Conservation (phyloP, 35 echinoderm and acorn worm species). For the Hemicentrotus pulcherrimus region DNA sequence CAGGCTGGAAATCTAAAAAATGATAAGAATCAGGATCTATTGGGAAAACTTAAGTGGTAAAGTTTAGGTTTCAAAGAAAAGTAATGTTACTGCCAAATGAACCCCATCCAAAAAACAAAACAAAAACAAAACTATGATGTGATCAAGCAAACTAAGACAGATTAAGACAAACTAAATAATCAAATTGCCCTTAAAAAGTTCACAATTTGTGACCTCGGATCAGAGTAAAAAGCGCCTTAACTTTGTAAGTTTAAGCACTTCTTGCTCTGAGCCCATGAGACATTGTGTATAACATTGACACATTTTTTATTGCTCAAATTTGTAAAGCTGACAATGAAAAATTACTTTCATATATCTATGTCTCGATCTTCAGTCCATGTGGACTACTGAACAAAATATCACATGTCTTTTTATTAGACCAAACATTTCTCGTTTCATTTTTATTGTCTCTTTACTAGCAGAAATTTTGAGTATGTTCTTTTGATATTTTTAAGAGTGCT, state of each 20-base stretch:
- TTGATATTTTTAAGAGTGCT: neutral
- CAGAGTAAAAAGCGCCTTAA: neutral
- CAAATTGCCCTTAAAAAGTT: neutral
- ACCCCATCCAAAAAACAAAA: no score
- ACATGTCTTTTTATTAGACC: neutral
- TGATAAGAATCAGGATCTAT: neutral
- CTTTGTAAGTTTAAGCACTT: neutral
- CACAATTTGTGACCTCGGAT: neutral
- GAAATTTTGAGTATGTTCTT: no score
- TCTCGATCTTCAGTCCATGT: neutral
- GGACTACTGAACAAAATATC: neutral
- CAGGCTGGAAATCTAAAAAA: neutral
- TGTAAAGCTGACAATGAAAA: neutral
- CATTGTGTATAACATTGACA: neutral
- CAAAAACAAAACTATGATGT: no score
- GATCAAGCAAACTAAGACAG: no score
- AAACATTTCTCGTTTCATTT: neutral
- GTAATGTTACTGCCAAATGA: neutral
- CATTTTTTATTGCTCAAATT: neutral
- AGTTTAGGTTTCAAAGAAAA: neutral
- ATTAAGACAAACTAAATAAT: neutral
- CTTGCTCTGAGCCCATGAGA: neutral
- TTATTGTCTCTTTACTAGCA: neutral
- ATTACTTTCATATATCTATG: neutral
- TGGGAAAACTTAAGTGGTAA: neutral